A percentile compares a stretch with the other conserved stretches of the same genome.
Evolutionary conservation across 2,113 vertebrate genomes (phyloP).

Genomic region (Aegotheles bennettii): DNA sequence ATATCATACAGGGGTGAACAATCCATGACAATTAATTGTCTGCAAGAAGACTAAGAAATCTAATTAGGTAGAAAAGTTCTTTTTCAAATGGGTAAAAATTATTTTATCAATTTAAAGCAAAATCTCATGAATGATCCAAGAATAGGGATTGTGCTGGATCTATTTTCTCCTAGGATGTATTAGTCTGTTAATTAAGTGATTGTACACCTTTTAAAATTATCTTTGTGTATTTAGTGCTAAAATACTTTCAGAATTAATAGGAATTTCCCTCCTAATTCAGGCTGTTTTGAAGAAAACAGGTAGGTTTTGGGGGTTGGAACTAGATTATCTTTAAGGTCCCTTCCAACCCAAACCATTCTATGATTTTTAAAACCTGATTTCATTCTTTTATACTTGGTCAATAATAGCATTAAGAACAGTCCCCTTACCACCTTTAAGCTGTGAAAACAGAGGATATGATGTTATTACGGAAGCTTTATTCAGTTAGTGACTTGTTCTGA

Average conservation of each 20-base stretch:
- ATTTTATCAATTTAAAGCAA: not conserved
- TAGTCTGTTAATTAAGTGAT: not conserved
- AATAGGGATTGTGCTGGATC: not conserved
- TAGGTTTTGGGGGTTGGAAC: too few relatives aligned
- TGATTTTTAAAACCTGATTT: not conserved
- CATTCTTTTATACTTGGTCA: not conserved
- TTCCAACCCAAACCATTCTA: too few relatives aligned
- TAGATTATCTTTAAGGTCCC: too few relatives aligned
- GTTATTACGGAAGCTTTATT: not conserved
- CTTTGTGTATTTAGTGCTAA: not conserved
- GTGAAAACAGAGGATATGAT: not conserved
- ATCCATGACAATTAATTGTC: not conserved
- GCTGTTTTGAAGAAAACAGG: too few relatives aligned
- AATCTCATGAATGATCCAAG: not conserved
- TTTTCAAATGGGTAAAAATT: not conserved
- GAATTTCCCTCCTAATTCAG: not conserved
- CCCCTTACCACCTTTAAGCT: not conserved
- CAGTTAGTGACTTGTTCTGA: not conserved
- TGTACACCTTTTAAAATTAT: not conserved
- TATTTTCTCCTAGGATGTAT: not conserved
- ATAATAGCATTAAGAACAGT: not conserved
- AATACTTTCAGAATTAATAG: not conserved
- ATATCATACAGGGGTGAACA: not conserved
- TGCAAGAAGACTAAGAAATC: not conserved
- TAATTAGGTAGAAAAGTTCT: not conserved